Conservation (phyloP, 2,113 vertebrate genomes). For the Glareola pratincola region DNA sequence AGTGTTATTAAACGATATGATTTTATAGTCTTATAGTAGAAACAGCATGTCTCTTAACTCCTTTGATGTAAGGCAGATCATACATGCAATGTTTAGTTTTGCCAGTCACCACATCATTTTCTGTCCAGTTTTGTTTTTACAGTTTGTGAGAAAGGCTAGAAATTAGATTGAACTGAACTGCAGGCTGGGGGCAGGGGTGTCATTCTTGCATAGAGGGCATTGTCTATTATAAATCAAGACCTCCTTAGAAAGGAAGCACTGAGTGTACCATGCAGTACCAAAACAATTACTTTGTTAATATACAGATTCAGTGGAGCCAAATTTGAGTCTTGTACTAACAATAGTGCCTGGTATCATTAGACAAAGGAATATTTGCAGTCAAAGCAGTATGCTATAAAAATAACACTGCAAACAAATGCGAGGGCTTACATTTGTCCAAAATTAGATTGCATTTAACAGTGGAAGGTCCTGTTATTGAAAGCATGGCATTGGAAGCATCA, state of each 20-base stretch:
- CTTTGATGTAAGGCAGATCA: not conserved
- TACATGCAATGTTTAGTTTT: not conserved
- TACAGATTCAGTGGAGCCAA: not conserved
- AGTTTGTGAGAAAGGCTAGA: not conserved
- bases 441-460: not conserved
- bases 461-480: not conserved
- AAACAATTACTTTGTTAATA: conserved; percentile 36
- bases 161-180: not conserved
- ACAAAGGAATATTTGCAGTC: conserved; percentile 10
- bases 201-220: not conserved
- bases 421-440: not conserved
- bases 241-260: conserved; percentile 3
- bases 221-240: not conserved
- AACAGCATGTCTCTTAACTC: not conserved
- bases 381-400: not conserved
- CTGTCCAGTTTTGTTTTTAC: not conserved
- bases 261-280: not conserved
- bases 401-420: not conserved
- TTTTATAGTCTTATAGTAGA: not conserved
- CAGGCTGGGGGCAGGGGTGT: not conserved
- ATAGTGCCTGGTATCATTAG: not conserved
- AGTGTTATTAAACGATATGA: not conserved
- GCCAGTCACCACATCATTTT: not conserved
- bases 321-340: conserved; percentile 12
- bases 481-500: not conserved